A percentile compares a stretch with the other conserved stretches of the same genome.
Evolutionary conservation across 2,888 invertebrate species (phyloP).

Genomic region (Dermolepida albohirtum): DNA sequence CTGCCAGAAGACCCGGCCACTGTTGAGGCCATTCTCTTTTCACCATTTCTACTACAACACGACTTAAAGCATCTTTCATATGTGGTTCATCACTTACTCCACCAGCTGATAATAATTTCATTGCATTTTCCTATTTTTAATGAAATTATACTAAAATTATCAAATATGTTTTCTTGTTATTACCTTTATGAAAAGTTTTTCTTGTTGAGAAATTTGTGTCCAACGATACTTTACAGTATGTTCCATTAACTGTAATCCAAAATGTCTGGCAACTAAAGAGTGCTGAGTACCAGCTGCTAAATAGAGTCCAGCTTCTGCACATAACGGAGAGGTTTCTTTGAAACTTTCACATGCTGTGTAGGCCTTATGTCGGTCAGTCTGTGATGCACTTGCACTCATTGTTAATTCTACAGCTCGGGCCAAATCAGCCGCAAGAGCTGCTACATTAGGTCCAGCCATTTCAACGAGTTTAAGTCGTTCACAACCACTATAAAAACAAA

Average conservation of each 20-base stretch:
- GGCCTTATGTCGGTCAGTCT: slow-evolving; percentile 82
- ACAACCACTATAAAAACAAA: slow-evolving; percentile 38
- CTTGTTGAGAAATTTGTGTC: slow-evolving; percentile 88
- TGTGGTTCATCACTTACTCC: slow-evolving; percentile 81
- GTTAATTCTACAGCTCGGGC: slow-evolving; percentile 86
- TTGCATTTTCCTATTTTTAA: slow-evolving; percentile 79
- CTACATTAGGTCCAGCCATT: slow-evolving; percentile 72
- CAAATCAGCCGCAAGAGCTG: slow-evolving; percentile 80
- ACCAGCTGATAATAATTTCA: slow-evolving; percentile 82
- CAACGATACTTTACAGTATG: slow-evolving; percentile 93
- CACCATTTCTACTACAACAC: slow-evolving; percentile 96
- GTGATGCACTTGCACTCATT: slow-evolving; percentile 82
- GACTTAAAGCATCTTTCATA: slow-evolving; percentile 85
- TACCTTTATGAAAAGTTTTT: slow-evolving; percentile 90
- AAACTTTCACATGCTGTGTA: slow-evolving; percentile 88
- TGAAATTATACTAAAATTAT: slow-evolving; percentile 28
- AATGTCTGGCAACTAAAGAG: slow-evolving; percentile 85
- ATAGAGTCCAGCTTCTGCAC: slow-evolving; percentile 87
- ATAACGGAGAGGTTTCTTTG: slow-evolving; percentile 87
- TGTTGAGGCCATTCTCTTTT: slow-evolving; percentile 98
- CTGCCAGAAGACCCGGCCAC: slow-evolving; percentile 88
- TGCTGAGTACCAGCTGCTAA: slow-evolving; percentile 81
- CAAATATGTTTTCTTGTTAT: slow-evolving; percentile 41
- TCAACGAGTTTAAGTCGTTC: slow-evolving; percentile 43
- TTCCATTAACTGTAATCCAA: slow-evolving; percentile 93